Percentiles rank a stretch among this genome's conserved stretches.
Conservation (phyloP, 1,140 invertebrate genomes). For the Luehdorfia chinensis region DNA sequence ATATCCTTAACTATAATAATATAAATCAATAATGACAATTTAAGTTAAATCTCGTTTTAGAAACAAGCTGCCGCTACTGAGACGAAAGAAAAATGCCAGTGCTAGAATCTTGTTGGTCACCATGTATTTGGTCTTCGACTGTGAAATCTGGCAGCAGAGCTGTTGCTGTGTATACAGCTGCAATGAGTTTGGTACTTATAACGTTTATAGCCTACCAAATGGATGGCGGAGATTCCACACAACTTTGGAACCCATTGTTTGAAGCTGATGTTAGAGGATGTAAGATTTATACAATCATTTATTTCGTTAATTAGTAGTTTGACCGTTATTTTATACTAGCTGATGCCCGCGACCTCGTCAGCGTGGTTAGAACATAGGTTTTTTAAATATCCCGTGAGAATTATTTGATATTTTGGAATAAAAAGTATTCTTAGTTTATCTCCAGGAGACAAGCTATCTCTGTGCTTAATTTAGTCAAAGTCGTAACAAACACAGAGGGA, state of each 20-base stretch:
- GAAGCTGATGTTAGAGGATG: slow-evolving; percentile 88
- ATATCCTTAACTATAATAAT: too few species aligned
- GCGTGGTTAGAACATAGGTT: too few species aligned
- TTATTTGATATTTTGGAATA: too few species aligned
- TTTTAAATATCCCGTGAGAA: too few species aligned
- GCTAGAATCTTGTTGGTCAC: slow-evolving; percentile 90
- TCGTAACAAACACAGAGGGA: too few species aligned
- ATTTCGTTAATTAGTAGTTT: background rate
- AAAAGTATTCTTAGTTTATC: too few species aligned
- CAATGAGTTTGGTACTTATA: slow-evolving; percentile 85
- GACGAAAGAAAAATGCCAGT: slow-evolving; percentile 80
- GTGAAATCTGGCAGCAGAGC: slow-evolving; percentile 86
- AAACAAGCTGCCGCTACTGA: background rate
- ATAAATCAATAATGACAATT: background rate
- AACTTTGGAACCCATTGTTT: slow-evolving; percentile 91
- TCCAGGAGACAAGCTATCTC: too few species aligned
- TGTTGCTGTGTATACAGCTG: slow-evolving; percentile 87
- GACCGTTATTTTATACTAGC: too few species aligned
- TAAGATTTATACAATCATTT: slow-evolving; percentile 78
- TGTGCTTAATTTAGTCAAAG: too few species aligned
- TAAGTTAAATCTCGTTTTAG: background rate
- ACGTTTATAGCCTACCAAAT: slow-evolving; percentile 87
- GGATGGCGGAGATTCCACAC: slow-evolving; percentile 89
- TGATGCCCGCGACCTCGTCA: too few species aligned
- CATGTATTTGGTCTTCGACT: slow-evolving; percentile 89